These are phyloP conservation scores for Ditylenchus weischeri DNA, from an alignment of 2,888 invertebrate genomes.

Conservation along the genomic window DNA sequence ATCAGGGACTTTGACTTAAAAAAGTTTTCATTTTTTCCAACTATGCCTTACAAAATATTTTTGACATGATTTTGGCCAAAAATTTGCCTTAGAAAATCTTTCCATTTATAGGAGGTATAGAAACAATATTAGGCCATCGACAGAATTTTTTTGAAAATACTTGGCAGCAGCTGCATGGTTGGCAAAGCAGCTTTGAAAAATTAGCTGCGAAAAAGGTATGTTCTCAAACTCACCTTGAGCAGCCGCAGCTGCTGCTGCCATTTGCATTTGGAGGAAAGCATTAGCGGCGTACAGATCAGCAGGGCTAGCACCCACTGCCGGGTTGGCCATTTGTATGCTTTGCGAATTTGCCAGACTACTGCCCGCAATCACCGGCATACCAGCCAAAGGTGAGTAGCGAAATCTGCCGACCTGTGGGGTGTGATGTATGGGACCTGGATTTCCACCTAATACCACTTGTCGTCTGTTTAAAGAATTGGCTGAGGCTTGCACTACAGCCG, in stretches of 20 bases:
- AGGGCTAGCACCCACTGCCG: neutral
- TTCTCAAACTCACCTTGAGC: neutral
- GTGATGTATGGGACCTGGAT: slow-evolving; percentile 41
- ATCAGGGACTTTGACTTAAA: too few relatives aligned
- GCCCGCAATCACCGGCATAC: slow-evolving; percentile 65
- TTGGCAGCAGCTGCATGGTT: too few relatives aligned
- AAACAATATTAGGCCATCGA: too few relatives aligned
- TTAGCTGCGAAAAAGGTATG: too few relatives aligned
- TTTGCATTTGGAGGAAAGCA: slow-evolving; percentile 20
- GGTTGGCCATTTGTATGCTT: neutral
- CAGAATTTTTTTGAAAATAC: too few relatives aligned
- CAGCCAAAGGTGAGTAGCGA: slow-evolving; percentile 75
- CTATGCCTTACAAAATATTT: too few relatives aligned
- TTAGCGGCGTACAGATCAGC: slow-evolving; percentile 15
- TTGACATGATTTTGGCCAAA: too few relatives aligned
- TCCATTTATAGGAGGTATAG: too few relatives aligned
- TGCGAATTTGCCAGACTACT: neutral
- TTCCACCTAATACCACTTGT: slow-evolving; percentile 1
- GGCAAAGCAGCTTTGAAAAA: too few relatives aligned
- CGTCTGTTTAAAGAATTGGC: slow-evolving; percentile 35
- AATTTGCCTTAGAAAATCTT: too few relatives aligned
- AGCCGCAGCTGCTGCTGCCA: slow-evolving; percentile 21
- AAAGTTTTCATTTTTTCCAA: too few relatives aligned
- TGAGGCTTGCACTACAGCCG: slow-evolving; percentile 25
- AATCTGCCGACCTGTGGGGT: slow-evolving; percentile 43